Evolutionary conservation across 2,888 invertebrate species (phyloP).

Genomic region (Lottia scabra): DNA sequence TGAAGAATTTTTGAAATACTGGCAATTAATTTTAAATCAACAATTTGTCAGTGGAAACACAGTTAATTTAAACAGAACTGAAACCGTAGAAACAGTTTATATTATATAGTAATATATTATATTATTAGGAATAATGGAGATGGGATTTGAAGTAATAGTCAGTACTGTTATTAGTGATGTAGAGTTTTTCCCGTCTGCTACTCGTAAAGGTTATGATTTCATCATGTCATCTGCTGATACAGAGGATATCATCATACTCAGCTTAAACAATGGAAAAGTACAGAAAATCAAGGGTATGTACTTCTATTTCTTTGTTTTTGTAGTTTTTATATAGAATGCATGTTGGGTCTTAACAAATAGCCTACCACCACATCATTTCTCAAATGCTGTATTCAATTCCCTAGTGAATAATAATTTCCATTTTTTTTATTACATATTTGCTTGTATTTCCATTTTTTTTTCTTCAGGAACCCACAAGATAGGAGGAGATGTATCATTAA

Average conservation of each 20-base stretch:
- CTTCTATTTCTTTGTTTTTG: no score
- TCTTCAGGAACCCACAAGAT: constrained; percentile 10
- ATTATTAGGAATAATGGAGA: constrained; percentile 73
- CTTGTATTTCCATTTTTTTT: not conserved
- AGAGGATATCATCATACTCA: constrained; percentile 79
- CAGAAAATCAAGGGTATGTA: constrained; percentile 82
- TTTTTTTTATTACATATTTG: no score
- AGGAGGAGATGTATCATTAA: constrained; percentile 58
- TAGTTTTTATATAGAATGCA: no score
- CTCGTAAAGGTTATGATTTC: constrained; percentile 80
- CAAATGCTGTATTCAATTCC: constrained; percentile 34
- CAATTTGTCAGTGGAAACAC: no score
- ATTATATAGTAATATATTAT: not conserved
- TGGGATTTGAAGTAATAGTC: constrained; percentile 81
- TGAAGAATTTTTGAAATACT: no score
- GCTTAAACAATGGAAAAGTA: constrained; percentile 77
- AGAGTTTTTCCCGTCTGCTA: constrained; percentile 80
- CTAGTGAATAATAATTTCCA: no score
- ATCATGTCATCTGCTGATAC: constrained; percentile 80
- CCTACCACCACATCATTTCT: not conserved
- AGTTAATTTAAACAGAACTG: no score
- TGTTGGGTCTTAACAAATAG: no score
- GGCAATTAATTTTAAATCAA: no score
- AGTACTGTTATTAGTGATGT: constrained; percentile 80
- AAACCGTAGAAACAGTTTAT: no score